Conservation (phyloP, 1,140 invertebrate genomes). For the Arctopsyche grandis region DNA sequence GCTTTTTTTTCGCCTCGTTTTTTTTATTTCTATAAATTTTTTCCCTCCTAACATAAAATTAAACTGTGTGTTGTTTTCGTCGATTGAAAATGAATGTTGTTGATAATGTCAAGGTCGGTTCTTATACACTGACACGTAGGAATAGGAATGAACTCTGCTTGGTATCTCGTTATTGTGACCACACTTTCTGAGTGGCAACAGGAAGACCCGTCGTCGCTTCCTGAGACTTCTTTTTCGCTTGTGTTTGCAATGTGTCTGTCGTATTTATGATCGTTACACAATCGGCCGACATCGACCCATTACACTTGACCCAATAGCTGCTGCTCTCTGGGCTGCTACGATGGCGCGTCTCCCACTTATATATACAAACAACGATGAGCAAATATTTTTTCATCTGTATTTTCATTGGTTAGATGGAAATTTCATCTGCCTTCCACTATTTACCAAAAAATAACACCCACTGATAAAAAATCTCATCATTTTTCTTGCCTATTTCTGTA, state of each 20-base stretch:
- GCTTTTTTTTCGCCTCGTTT: neutral
- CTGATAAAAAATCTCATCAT: too few species aligned
- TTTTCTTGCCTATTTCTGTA: too few species aligned
- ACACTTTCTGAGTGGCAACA: too few species aligned
- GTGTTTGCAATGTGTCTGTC: neutral
- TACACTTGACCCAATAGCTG: constrained; percentile 32
- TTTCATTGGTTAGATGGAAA: too few species aligned
- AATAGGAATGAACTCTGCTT: constrained; percentile 24
- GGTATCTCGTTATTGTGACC: neutral
- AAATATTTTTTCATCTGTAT: neutral
- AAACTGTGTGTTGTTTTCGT: neutral
- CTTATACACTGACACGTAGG: constrained; percentile 22
- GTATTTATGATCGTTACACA: constrained; percentile 24
- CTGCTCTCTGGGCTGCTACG: neutral
- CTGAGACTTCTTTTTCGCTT: too few species aligned
- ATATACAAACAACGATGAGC: neutral
- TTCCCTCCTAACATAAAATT: neutral
- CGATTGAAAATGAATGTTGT: constrained; percentile 31
- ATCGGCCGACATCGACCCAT: constrained; percentile 26
- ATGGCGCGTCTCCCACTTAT: constrained; percentile 11
- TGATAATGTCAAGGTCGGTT: constrained; percentile 39
- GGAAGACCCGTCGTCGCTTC: neutral
- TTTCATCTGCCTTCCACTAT: too few species aligned
- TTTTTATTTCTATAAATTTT: neutral
- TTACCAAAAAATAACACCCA: too few species aligned